Evolutionary conservation across 2,113 vertebrate genomes (phyloP).

Genomic region (Narcine bancroftii): DNA sequence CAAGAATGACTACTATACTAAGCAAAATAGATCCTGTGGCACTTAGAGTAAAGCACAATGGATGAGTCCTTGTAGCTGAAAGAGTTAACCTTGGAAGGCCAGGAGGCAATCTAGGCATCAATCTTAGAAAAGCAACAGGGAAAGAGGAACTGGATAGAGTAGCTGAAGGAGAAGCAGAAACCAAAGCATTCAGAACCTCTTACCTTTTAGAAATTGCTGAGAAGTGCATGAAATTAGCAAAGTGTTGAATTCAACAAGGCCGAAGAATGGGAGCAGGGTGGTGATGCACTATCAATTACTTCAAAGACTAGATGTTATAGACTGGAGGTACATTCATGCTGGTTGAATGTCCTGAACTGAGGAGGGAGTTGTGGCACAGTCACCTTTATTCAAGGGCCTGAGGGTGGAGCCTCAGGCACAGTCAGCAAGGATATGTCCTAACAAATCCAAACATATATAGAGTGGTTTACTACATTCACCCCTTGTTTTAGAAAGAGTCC

Average conservation of each 20-base stretch:
- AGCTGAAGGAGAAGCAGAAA: not conserved
- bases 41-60: not conserved
- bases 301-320: too few species aligned
- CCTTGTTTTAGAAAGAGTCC: too few species aligned
- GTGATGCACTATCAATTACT: too few species aligned
- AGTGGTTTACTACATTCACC: too few species aligned
- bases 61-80: not conserved
- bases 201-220: not conserved
- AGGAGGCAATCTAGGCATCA: not conserved
- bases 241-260: not conserved
- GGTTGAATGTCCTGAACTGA: too few species aligned
- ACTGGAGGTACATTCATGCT: too few species aligned
- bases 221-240: not conserved
- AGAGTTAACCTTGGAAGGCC: not conserved
- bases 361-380: too few species aligned
- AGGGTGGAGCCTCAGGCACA: too few species aligned
- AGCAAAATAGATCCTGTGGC: not conserved
- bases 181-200: not conserved
- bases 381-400: too few species aligned
- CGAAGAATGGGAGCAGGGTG: not conserved
- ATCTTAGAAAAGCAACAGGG: not conserved
- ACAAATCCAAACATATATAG: too few species aligned
- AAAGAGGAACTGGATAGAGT: not conserved
- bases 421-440: too few species aligned
- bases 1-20: not conserved